These are phyloP conservation scores for Dryobotodes eremita DNA, from an alignment of 2,888 invertebrate genomes.

Conservation along the genomic window DNA sequence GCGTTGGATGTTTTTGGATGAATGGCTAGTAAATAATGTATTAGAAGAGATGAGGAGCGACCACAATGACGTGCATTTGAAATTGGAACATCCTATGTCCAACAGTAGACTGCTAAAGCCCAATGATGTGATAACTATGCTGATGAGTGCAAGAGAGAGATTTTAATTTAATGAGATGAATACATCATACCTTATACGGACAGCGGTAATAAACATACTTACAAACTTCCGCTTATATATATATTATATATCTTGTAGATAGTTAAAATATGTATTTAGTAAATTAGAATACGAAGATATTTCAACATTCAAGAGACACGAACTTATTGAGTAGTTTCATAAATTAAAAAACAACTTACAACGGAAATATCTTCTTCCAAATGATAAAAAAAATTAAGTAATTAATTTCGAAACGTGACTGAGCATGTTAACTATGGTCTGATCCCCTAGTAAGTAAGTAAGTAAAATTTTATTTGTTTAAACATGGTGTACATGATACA, in stretches of 20 bases:
- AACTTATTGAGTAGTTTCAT: neutral
- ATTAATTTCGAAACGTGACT: neutral
- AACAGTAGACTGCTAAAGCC: neutral
- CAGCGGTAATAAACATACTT: slow-evolving; percentile 30
- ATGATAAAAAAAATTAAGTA: neutral
- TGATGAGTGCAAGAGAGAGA: slow-evolving; percentile 8
- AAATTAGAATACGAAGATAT: slow-evolving; percentile 7
- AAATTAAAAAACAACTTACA: neutral
- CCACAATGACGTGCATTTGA: neutral
- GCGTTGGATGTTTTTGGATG: neutral
- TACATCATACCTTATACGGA: slow-evolving; percentile 1
- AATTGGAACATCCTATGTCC: no score
- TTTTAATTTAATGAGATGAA: slow-evolving; percentile 10
- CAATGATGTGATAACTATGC: neutral
- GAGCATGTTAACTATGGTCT: neutral
- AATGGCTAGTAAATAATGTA: neutral
- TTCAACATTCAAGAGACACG: slow-evolving; percentile 3
- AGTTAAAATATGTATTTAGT: slow-evolving; percentile 46
- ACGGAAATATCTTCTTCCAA: neutral
- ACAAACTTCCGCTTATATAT: slow-evolving; percentile 19
- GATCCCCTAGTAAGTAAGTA: no score
- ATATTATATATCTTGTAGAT: neutral
- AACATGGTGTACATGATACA: no score
- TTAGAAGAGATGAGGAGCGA: no score
- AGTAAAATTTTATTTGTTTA: no score